Base-by-base conservation (phyloP, 2,113 vertebrate species). In the Tychaedon coryphoeus region DNA sequence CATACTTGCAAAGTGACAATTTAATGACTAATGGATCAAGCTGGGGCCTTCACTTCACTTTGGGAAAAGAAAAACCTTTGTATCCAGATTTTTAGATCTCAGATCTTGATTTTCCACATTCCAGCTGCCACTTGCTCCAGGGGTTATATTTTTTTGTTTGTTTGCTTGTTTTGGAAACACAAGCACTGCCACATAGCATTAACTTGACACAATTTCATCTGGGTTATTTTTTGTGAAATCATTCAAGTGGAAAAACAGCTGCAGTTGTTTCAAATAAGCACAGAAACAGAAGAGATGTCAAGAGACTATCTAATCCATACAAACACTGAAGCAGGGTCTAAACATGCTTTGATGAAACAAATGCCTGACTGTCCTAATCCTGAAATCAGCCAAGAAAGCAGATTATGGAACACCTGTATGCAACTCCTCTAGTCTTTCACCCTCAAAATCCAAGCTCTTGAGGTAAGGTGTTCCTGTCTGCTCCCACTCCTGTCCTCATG, bases 141-240 rank as follows among this genome's bases (percentile, higher is more conserved):
- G 69, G 88, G 64, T 71, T 91, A 18, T 86, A 33, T 34, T 58
- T 90, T 84, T 81, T 91, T 94, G 88, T 95, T 95, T 96, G 91
- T 92, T 96, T 96, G 95, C 65, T 94, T 97, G 91, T 83, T 97
- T 96, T 96, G 95, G 95, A 96, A 97, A 95, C 91, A 74, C 40
- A 48, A 94, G 72, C 22, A 42, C 60, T 88, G 79, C 72, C 12
- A 25, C 95, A 96, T 93, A 95, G 79, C 82, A 95, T 88, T 93
- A 88, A 74, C 92, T 93, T 93, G 92, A 93, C 88, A 96, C 83
- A 91, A 93, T 77, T 96, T 97, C 82, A 94, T 96, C 83, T 80
- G 88, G 29, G 60, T 62, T 94, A 79, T 80, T 94, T 95, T 94
- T 62, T 93, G 38, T 74, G 43, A 92, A 91, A 83, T 92, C 53